These are phyloP conservation scores for Acridotheres tristis DNA, from an alignment of 2,797 vertebrate species.

Conservation along the genomic window DNA sequence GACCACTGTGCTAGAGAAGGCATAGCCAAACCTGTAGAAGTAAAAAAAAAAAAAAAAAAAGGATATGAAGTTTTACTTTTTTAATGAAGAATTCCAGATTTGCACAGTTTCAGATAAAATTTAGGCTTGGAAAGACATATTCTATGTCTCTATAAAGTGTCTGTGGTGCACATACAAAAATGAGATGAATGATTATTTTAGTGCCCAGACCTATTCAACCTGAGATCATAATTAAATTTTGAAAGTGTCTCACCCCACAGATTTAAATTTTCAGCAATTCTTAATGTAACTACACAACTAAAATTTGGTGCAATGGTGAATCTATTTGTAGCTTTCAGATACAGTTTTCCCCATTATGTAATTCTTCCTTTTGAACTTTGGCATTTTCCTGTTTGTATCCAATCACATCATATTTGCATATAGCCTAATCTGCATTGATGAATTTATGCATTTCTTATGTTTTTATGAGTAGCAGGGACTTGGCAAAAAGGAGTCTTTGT, in stretches of 20 bases:
- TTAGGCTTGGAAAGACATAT: neutral
- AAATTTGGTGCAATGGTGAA: neutral
- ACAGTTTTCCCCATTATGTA: neutral
- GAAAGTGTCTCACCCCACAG: neutral
- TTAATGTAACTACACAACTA: neutral
- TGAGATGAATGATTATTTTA: neutral
- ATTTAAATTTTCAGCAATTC: neutral
- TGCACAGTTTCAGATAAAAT: neutral
- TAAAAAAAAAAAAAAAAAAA: neutral
- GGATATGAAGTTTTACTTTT: neutral
- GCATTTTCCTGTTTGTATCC: neutral
- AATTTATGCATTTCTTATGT: neutral
- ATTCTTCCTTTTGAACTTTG: neutral
- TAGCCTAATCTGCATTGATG: neutral
- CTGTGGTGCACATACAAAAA: neutral
- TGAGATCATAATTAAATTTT: neutral
- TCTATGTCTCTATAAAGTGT: neutral
- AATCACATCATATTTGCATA: neutral
- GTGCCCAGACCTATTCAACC: neutral
- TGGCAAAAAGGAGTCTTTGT: neutral
- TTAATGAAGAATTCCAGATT: neutral
- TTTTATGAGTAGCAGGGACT: neutral
- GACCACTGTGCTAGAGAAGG: neutral
- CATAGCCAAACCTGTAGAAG: neutral
- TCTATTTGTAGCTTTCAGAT: neutral